Base-by-base conservation (phyloP, 2,797 vertebrate genomes). In the Rhyacichthys aspro region DNA sequence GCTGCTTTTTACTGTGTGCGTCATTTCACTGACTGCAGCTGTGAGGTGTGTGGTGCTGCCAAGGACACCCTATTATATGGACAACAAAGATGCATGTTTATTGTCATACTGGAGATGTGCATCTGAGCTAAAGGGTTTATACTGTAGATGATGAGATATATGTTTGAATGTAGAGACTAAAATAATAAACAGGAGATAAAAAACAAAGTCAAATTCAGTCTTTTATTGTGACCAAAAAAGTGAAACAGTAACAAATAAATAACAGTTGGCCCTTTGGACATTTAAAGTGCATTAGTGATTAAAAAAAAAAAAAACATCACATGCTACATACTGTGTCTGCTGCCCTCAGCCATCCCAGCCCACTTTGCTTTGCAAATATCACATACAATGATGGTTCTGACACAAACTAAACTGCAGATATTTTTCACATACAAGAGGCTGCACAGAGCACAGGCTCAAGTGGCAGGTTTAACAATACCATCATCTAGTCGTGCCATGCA, bases 211-310 rank as follows among this genome's bases (percentile, higher is more conserved):
- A 37, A 65, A 63, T 59, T 69, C 60, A 79, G 58, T 56, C 52
- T 75, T 90, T 90, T 89, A 89, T 90, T 91, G 77, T 77, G 63
- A 64, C 66, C 73, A 84, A 74, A 72, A 41, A 62, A 15, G 57
- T 72, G 62, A 82, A 39, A 32, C 61, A 37, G 5, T 61, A 70
- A 68, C 68, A 86, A 86, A 92, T 85, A 91, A 91, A 86, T 88
- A 87, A 67, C 59, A 76, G 67, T 16, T 37, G 65, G 70, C 78
- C 71, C 65, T 80, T 81, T 79, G 80, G 76, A 70, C 68, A 32
- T 9, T 45, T 76, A 92, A 92, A 92, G 91, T 91, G 91, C 90
- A 84, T 78, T 59, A 85, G 85, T 82, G 81, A 69, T 63, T 6
- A 55, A n/a, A n/a, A n/a, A n/a, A n/a, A n/a, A n/a, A n/a, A n/a